These are phyloP conservation scores for Chalcosyrphus nemorum DNA, from an alignment of 2,888 invertebrate genomes.

Conservation along the genomic window DNA sequence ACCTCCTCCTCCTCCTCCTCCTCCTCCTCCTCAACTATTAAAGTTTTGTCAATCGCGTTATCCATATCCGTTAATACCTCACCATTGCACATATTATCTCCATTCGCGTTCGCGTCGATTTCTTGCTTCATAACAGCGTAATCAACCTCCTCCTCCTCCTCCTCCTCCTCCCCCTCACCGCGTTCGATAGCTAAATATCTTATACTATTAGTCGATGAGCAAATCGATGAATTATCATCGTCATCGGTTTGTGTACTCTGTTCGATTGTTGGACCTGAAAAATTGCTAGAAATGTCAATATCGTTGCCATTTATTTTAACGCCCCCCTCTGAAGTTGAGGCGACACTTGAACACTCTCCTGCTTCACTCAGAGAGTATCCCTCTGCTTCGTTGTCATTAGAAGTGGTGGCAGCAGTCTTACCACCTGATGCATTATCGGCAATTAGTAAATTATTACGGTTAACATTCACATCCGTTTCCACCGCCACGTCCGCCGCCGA, in stretches of 20 bases:
- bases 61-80: neutral
- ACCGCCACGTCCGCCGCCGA: slow-evolving; percentile 46
- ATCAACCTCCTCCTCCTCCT: neutral
- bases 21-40: neutral
- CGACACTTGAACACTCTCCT: slow-evolving; percentile 11
- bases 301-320: slow-evolving; percentile 50
- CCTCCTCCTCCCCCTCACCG: slow-evolving; percentile 16
- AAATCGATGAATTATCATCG: slow-evolving; percentile 65
- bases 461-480: slow-evolving; percentile 35
- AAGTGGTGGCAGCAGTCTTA: slow-evolving; percentile 39
- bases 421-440: slow-evolving; percentile 54
- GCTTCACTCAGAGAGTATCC: slow-evolving; percentile 23
- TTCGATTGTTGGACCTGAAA: slow-evolving; percentile 52
- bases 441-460: slow-evolving; percentile 46
- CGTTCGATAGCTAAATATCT: slow-evolving; percentile 39
- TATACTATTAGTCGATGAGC: slow-evolving; percentile 56
- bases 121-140: slow-evolving; percentile 22
- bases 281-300: slow-evolving; percentile 35
- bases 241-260: slow-evolving; percentile 75
- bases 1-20: slow-evolving; percentile 1
- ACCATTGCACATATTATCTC: slow-evolving; percentile 1
- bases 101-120: slow-evolving; percentile 3
- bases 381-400: slow-evolving; percentile 29
- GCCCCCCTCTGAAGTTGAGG: slow-evolving; percentile 33
- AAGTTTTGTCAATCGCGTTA: too few relatives aligned